Evolutionary conservation across 2,888 invertebrate species (phyloP), one percentile per base, ranked within the genome.

Genomic region (Quadroppia sp.): DNA sequence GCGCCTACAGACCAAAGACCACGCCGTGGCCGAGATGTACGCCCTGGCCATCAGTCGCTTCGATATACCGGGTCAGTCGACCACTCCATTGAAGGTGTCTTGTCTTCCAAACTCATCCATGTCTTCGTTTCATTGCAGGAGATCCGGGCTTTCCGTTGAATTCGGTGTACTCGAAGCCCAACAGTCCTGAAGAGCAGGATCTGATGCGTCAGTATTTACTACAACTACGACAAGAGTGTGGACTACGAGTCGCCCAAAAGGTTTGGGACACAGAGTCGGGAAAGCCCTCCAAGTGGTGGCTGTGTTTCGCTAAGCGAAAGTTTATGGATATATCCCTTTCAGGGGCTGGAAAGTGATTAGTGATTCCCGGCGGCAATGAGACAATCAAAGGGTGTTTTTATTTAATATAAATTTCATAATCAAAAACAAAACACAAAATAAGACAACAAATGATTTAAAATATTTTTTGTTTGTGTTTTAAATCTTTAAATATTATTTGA

Each of bases 281-380:
- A 9, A 95, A 94, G 81, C 96, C 98, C 56, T 79, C 78, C 77
- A 80, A 86, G 85, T 99, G 99, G 99, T 99, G 99, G 99, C 85
- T 97, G 74, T 99, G 99, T 82, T 99, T 99, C 85, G 91, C 96
- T 36, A 96, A 96, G 82, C 95, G 96, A 88, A 96, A 95, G 87
- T 99, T 99, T 83, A 98, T 99, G 97, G 99, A 99, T 83, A 98
- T 98, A 82, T 94, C 94, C 36, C 85, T 99, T 36, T 90, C 93
- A 42, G 92, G 89, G 0, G 70, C 45, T 28, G 48, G 67, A 36
- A 67, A 67, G 42, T 67, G 67, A 67, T 25, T 13, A 50, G 1
- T n/a, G 20, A 50, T 50, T 53, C 23, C 1, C 23, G 11, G 23
- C 23, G 23, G 25, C n/a, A 53, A 50, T n/a, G n/a, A n/a, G 17